Percentiles rank a stretch among this genome's conserved stretches.
These are phyloP conservation scores for Cavia porcellus DNA, from an alignment of 2,113 vertebrate species.

Conservation along the genomic window DNA sequence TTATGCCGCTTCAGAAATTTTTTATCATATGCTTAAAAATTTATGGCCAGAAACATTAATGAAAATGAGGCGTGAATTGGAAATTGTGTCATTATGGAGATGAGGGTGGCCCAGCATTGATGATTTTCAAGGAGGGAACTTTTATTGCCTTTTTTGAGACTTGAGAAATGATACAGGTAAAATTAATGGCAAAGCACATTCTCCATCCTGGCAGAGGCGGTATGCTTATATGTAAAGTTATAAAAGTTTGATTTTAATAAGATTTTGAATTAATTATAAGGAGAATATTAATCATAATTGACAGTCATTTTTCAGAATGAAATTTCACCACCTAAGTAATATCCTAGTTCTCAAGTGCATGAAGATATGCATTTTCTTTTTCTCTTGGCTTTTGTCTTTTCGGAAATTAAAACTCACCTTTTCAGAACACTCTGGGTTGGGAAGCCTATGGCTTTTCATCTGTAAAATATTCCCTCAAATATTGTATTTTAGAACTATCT, in stretches of 20 bases:
- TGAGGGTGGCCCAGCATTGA: slow-evolving; percentile 85
- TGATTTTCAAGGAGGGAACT: slow-evolving; percentile 90
- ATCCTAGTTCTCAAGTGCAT: slow-evolving; percentile 67
- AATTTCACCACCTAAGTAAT: slow-evolving; percentile 77
- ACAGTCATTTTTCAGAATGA: slow-evolving; percentile 80
- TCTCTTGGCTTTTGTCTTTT: slow-evolving; percentile 72
- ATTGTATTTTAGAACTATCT: slow-evolving; percentile 43
- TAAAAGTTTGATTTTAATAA: slow-evolving; percentile 89
- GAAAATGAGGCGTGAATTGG: slow-evolving; percentile 93
- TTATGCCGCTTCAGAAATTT: slow-evolving; percentile 94
- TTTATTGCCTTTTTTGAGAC: slow-evolving; percentile 88
- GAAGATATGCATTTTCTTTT: slow-evolving; percentile 54
- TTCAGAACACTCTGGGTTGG: background rate
- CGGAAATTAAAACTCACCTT: slow-evolving; percentile 80
- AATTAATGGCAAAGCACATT: slow-evolving; percentile 86
- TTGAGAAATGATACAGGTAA: slow-evolving; percentile 85
- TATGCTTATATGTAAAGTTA: slow-evolving; percentile 86
- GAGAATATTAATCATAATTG: slow-evolving; percentile 87
- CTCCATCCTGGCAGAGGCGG: slow-evolving; percentile 80
- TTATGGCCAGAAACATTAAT: slow-evolving; percentile 94
- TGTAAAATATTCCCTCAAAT: slow-evolving; percentile 63
- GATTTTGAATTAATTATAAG: slow-evolving; percentile 90
- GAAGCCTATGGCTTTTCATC: slow-evolving; percentile 13
- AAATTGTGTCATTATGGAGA: slow-evolving; percentile 93
- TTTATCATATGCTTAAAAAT: slow-evolving; percentile 95